phyloP scores from a whole-genome alignment of 1,140 invertebrate species.

The Halyomorpha halys region DNA sequence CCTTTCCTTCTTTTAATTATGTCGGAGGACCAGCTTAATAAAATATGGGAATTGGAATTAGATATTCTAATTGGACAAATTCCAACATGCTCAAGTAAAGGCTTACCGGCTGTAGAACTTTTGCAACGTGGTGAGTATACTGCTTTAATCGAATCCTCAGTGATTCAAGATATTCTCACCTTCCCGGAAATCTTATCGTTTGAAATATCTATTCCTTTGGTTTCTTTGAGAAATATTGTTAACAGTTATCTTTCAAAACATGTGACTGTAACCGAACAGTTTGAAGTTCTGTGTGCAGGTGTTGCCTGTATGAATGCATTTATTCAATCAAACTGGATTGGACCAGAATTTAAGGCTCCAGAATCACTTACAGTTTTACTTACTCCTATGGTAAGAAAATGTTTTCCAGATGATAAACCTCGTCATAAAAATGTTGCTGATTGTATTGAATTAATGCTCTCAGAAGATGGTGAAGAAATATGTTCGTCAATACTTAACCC shows the following conservation, averaged over 20 bases:
- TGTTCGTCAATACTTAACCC: slow-evolving; percentile 40
- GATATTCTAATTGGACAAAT: neutral
- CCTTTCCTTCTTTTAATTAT: too few relatives aligned
- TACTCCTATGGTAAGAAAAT: slow-evolving; percentile 23
- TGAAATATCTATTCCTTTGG: neutral
- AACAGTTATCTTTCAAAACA: neutral
- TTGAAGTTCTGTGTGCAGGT: slow-evolving; percentile 39
- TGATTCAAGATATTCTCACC: neutral
- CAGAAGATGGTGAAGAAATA: slow-evolving; percentile 47
- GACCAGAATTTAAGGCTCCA: slow-evolving; percentile 42
- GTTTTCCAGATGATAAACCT: slow-evolving; percentile 24
- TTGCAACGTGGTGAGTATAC: slow-evolving; percentile 11
- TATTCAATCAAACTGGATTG: slow-evolving; percentile 70
- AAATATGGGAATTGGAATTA: slow-evolving; percentile 1
- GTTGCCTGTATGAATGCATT: slow-evolving; percentile 56
- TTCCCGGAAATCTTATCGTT: neutral
- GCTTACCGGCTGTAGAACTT: neutral
- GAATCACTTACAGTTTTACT: slow-evolving; percentile 24
- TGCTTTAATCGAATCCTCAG: neutral
- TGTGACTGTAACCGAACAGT: slow-evolving; percentile 1
- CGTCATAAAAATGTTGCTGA: slow-evolving; percentile 33
- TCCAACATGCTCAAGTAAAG: neutral
- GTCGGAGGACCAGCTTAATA: neutral
- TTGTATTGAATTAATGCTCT: slow-evolving; percentile 36
- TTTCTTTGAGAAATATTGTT: neutral